Percentiles rank a stretch among this genome's conserved stretches.
These are phyloP conservation scores for Spheniscus mendiculus DNA, from an alignment of 2,113 vertebrate genomes.

Conservation along the genomic window DNA sequence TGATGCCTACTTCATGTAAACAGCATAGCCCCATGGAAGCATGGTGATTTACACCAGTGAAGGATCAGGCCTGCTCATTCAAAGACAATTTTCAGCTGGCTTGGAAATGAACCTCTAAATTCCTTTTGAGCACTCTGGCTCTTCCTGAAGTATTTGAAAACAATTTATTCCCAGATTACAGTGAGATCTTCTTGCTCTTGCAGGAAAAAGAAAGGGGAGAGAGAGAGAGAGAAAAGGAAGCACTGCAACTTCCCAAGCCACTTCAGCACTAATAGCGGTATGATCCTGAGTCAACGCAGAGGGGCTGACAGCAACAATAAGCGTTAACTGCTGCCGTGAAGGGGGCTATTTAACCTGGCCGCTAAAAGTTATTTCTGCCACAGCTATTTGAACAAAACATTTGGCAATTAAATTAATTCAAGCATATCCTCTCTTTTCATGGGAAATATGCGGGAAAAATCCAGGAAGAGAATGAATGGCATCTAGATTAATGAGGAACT, in stretches of 20 bases:
- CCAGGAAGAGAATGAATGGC: constrained; percentile 20
- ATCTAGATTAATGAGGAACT: background rate
- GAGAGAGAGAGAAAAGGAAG: too few species aligned
- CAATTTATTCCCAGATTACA: background rate
- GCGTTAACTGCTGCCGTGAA: background rate
- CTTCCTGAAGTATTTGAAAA: background rate
- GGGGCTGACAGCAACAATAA: background rate
- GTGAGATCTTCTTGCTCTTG: background rate
- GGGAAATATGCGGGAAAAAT: constrained; percentile 8
- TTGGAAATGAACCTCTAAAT: background rate
- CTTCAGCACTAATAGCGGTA: background rate
- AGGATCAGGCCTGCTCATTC: background rate
- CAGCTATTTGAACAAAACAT: constrained; percentile 17
- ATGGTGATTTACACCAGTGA: background rate
- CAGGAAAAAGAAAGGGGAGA: background rate
- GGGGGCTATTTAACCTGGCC: constrained; percentile 8
- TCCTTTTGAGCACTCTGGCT: background rate
- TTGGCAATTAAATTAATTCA: constrained; percentile 51
- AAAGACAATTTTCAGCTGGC: background rate
- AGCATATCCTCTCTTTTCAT: constrained; percentile 23
- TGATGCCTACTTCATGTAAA: background rate
- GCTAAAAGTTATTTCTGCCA: constrained; percentile 35
- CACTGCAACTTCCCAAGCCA: background rate
- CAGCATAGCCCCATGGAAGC: background rate
- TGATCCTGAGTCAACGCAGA: background rate